Evolutionary conservation across 1,140 invertebrate genomes (phyloP).

Genomic region (Argopecten irradians): DNA sequence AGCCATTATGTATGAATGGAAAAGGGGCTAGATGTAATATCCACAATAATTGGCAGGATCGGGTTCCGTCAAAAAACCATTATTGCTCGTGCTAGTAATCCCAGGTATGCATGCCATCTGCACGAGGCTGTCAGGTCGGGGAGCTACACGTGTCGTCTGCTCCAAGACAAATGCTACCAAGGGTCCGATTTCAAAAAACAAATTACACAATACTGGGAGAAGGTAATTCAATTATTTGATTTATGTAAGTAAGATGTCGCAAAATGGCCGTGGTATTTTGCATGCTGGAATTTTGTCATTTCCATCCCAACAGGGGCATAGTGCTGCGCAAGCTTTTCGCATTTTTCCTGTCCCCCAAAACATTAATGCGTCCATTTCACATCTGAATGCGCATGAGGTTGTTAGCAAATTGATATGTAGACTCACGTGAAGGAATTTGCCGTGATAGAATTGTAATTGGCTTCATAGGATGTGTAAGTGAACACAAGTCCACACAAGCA

Average conservation of each 20-base stretch:
- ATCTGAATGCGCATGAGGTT: constrained; percentile 20
- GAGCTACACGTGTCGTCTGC: constrained; percentile 12
- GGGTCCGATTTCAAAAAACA: constrained; percentile 21
- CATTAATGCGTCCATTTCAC: constrained; percentile 15
- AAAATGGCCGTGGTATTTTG: constrained; percentile 16
- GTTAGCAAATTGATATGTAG: constrained; percentile 22
- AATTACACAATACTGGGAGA: constrained; percentile 17
- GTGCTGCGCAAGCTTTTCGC: constrained; percentile 19
- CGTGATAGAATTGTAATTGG: constrained; percentile 21
- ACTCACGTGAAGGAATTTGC: constrained; percentile 20
- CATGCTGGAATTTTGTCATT: constrained; percentile 21
- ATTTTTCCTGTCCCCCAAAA: constrained; percentile 1
- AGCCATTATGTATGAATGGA: constrained; percentile 21
- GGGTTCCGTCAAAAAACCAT: constrained; percentile 7
- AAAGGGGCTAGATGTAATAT: constrained; percentile 18
- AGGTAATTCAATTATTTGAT: constrained; percentile 23
- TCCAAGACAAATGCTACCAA: constrained; percentile 16
- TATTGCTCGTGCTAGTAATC: constrained; percentile 15
- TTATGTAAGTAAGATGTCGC: constrained; percentile 17
- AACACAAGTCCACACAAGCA: constrained; percentile 15
- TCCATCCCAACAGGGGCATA: constrained; percentile 14
- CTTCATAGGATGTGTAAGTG: constrained; percentile 6
- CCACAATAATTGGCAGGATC: constrained; percentile 21
- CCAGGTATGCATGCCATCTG: constrained; percentile 20
- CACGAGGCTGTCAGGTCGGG: constrained; percentile 19